These are phyloP conservation scores for Mythimna pallens DNA, from an alignment of 2,888 invertebrate genomes.

Conservation along the genomic window DNA sequence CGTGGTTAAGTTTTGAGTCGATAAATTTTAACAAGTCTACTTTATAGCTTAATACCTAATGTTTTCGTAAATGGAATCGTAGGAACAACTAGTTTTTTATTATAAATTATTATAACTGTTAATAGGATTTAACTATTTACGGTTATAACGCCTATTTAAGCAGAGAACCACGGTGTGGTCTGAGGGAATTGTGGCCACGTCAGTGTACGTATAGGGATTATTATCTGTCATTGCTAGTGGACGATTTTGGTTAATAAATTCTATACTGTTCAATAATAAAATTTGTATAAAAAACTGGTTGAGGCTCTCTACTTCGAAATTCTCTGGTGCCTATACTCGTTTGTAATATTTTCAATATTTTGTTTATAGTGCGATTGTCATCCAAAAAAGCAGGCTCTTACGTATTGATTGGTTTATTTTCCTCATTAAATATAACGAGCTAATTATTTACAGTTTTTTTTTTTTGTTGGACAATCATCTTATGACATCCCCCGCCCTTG, in stretches of 20 bases:
- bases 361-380: too few relatives aligned
- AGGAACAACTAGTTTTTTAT: slow-evolving; percentile 13
- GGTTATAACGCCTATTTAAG: slow-evolving; percentile 21
- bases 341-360: too few relatives aligned
- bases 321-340: too few relatives aligned
- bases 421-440: neutral
- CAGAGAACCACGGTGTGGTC: slow-evolving; percentile 36
- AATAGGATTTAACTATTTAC: slow-evolving; percentile 14
- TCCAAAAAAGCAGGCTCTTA: too few relatives aligned
- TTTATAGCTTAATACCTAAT: neutral
- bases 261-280: neutral
- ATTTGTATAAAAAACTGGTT: neutral
- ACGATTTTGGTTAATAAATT: slow-evolving; percentile 13
- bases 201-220: slow-evolving; percentile 23
- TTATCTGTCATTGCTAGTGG: slow-evolving; percentile 16
- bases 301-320: too few relatives aligned
- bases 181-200: slow-evolving; percentile 32
- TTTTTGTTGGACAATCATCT: too few relatives aligned
- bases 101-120: slow-evolving; percentile 1
- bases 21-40: neutral
- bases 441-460: too few relatives aligned
- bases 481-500: too few relatives aligned
- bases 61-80: neutral
- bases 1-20: neutral
- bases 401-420: neutral